Evolutionary conservation across 2,797 vertebrate genomes (phyloP), one percentile per base, ranked within the genome.

Genomic region (Alauda arvensis): DNA sequence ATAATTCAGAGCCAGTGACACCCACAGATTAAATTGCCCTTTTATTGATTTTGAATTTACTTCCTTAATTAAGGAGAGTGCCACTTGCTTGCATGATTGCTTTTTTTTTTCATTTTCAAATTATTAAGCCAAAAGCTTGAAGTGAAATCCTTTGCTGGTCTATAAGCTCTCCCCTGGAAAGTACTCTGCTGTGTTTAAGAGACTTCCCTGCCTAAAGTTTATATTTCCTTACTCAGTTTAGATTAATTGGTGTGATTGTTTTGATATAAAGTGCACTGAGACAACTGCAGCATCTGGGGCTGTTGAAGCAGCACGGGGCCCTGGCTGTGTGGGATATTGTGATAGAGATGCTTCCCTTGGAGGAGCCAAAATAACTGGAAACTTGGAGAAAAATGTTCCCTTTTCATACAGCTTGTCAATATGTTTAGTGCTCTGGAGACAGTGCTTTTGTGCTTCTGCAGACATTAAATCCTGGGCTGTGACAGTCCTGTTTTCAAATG

Each of bases 61-160:
- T 96, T 88, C 59, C 61, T 91, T 95, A 93, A 93, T 96, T 95
- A 95, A 91, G 91, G 84, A 93, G 88, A 92, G 49, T 88, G 74
- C 61, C 34, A 57, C 65, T 80, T 59, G 63, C n/a, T 80, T 90
- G 49, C 67, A 24, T 63, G 70, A 70, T 90, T 79, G 46, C 48
- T 77, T 80, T 67, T 45, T 92, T 66, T 68, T 42, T 92, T 14
- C 10, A 26, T 70, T 87, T 91, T 66, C 10, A 66, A 70, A 72
- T 88, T 82, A 91, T 77, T 89, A 80, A 77, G 61, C 24, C 61
- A 66, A 87, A 93, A 91, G 80, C 81, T 75, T 70, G 55, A 29
- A 84, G 25, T n/a, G 1, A 88, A 86, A 60, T 83, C 55, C 52
- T 89, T 67, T 65, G n/a, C 49, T 9, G 1, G 1, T 28, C 10